A percentile compares a stretch with the other conserved stretches of the same genome.
These are phyloP conservation scores for Manduca sexta DNA, from an alignment of 1,140 invertebrate genomes.

Conservation along the genomic window DNA sequence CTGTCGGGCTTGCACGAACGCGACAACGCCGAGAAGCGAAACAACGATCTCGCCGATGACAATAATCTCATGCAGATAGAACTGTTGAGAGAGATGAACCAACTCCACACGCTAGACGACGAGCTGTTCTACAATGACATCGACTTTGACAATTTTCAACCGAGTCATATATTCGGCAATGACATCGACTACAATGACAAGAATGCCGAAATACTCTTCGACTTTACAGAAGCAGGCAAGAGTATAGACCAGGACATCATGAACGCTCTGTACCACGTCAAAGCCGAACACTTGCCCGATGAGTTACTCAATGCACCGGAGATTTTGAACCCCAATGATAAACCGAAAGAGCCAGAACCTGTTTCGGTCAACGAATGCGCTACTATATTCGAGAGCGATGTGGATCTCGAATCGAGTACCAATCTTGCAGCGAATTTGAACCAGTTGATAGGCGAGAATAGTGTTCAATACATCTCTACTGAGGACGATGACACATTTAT, in stretches of 20 bases:
- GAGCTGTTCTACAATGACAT: slow-evolving; percentile 60
- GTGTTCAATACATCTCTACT: slow-evolving; percentile 62
- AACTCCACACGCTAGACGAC: slow-evolving; percentile 52
- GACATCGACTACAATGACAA: slow-evolving; percentile 44
- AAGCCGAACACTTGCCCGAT: slow-evolving; percentile 45
- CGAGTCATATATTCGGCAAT: slow-evolving; percentile 48
- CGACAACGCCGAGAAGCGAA: slow-evolving; percentile 20
- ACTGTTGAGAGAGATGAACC: slow-evolving; percentile 59
- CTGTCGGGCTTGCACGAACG: slow-evolving; percentile 57
- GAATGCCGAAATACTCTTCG: slow-evolving; percentile 48
- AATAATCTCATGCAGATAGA: slow-evolving; percentile 58
- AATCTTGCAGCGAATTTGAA: slow-evolving; percentile 65
- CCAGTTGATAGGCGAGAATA: slow-evolving; percentile 63
- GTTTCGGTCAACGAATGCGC: slow-evolving; percentile 51
- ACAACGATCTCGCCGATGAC: slow-evolving; percentile 31
- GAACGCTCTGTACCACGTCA: slow-evolving; percentile 44
- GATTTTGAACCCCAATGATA: slow-evolving; percentile 14
- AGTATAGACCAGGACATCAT: slow-evolving; percentile 58
- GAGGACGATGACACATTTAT: slow-evolving; percentile 69
- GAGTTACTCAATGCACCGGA: slow-evolving; percentile 46
- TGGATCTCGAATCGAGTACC: slow-evolving; percentile 59
- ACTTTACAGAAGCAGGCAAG: slow-evolving; percentile 38
- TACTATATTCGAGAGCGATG: slow-evolving; percentile 65
- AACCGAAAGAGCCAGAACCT: slow-evolving; percentile 19
- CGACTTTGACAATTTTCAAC: slow-evolving; percentile 57